Evolutionary conservation across 2,113 vertebrate genomes (phyloP), one percentile per base, ranked within the genome.

Genomic region (Pseudonaja textilis): DNA sequence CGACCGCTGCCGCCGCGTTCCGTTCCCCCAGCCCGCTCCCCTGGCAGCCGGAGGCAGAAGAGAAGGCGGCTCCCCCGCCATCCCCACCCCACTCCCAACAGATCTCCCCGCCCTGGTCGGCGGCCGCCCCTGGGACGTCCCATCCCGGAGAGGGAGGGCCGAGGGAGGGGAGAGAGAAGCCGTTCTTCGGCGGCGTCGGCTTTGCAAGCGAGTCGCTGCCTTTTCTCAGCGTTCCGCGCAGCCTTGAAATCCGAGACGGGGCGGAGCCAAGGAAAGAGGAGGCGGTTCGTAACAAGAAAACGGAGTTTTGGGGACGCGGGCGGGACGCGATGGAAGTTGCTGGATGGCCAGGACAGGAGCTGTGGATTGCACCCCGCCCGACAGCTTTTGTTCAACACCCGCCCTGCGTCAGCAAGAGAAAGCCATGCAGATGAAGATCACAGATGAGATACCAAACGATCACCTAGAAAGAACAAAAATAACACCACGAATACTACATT

Each of bases 121-220:
- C 87, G 92, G 88, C 92, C 92, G 92, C 92, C 92, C 92, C 88
- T 93, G 92, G 92, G 92, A 93, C 92, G 74, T 86, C 92, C 92
- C 92, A 89, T 86, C 92, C 74, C 88, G 88, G 34, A 61, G 92
- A 47, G 88, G 92, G 55, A 29, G 92, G 92, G 39, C 88, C 47
- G 11, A n/a, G 42, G 81, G 25, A 23, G 52, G 16, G 54, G 55
- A 39, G 91, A 55, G 1, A 59, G 56, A 5, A 87, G 91, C 47
- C 42, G 45, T 56, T 74, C 69, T 34, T 39, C n/a, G 20, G 88
- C 88, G 20, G 59, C n/a, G n/a, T 34, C 47, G 45, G 29, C 42
- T 56, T 54, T 8, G 26, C 90, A 16, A 12, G 89, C 57, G 42
- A 61, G 39, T 26, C 39, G 20, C 16, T 52, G 47, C 3, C 11